A percentile compares a stretch with the other conserved stretches of the same genome.
Conservation (phyloP, 2,888 invertebrate species). For the Noctua janthe region DNA sequence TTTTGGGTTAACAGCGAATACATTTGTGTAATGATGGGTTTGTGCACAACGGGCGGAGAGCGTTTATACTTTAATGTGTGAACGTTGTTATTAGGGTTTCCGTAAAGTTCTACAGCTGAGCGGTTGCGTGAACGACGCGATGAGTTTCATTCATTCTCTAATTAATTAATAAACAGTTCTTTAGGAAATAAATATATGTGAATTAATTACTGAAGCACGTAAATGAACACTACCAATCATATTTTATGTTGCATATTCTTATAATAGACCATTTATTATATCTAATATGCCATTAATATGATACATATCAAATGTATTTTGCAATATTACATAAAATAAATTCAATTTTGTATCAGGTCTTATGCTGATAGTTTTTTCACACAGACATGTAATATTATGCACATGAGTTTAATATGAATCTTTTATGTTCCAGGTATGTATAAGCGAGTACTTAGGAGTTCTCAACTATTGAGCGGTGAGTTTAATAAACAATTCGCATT, state of each 20-base stretch:
- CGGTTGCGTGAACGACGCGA: slow-evolving; percentile 23
- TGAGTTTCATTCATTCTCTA: slow-evolving; percentile 51
- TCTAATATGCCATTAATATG: slow-evolving; percentile 10
- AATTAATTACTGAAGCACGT: slow-evolving; percentile 10
- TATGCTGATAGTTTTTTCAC: slow-evolving; percentile 15
- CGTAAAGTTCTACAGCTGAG: slow-evolving; percentile 51
- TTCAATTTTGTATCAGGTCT: slow-evolving; percentile 16
- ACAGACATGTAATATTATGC: slow-evolving; percentile 8
- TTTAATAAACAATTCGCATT: slow-evolving; percentile 71
- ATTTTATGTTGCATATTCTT: slow-evolving; percentile 3
- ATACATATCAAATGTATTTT: slow-evolving; percentile 12
- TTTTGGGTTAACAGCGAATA: slow-evolving; percentile 81
- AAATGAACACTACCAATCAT: slow-evolving; percentile 1
- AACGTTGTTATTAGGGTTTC: slow-evolving; percentile 83
- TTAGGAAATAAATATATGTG: slow-evolving; percentile 30
- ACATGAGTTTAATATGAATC: slow-evolving; percentile 30
- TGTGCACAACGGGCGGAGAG: slow-evolving; percentile 83
- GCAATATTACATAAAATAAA: slow-evolving; percentile 21
- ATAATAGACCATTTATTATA: slow-evolving; percentile 24
- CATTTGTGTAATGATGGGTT: slow-evolving; percentile 85
- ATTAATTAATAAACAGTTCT: slow-evolving; percentile 18
- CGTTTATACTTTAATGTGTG: slow-evolving; percentile 80
- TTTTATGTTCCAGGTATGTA: slow-evolving; percentile 67
- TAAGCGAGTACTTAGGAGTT: slow-evolving; percentile 32
- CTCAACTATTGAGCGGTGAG: slow-evolving; percentile 69